A percentile compares a stretch with the other conserved stretches of the same genome.
Conservation (phyloP, 2,797 vertebrate species). For the Knipowitschia caucasica region DNA sequence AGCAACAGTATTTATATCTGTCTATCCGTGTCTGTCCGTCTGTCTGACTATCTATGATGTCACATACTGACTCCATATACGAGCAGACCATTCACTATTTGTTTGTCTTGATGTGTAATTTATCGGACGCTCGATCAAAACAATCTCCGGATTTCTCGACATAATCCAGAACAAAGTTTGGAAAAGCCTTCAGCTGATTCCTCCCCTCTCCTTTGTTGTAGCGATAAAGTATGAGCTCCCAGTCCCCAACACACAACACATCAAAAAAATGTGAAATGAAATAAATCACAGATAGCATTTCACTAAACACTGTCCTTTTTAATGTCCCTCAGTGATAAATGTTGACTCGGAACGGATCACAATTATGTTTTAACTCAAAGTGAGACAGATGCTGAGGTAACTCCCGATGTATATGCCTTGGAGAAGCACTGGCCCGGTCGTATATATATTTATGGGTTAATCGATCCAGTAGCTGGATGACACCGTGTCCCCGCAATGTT, state of each 20-base stretch:
- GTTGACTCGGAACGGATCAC: slow-evolving; percentile 17
- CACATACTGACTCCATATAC: too few species aligned
- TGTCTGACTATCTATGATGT: too few species aligned
- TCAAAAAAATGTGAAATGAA: not conserved
- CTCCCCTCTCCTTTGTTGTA: not conserved
- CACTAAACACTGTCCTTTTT: slow-evolving; percentile 11
- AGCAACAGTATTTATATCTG: too few species aligned
- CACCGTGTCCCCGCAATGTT: slow-evolving; percentile 90
- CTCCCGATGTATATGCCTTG: slow-evolving; percentile 63
- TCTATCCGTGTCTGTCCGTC: too few species aligned
- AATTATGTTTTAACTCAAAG: slow-evolving; percentile 42
- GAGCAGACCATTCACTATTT: too few species aligned
- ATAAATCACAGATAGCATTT: slow-evolving; percentile 12
- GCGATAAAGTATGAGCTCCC: not conserved
- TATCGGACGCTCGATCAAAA: too few species aligned
- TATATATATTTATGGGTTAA: slow-evolving; percentile 84
- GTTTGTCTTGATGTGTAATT: too few species aligned
- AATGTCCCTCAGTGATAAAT: slow-evolving; percentile 17
- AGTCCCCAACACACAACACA: not conserved
- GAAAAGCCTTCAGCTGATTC: not conserved
- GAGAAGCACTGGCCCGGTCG: slow-evolving; percentile 53
- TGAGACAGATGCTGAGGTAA: slow-evolving; percentile 63
- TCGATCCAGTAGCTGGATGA: slow-evolving; percentile 92
- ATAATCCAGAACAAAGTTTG: too few species aligned
- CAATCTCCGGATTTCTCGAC: too few species aligned